Percentiles rank a stretch among this genome's conserved stretches.
These are phyloP conservation scores for Conomelus anceps DNA, from an alignment of 2,888 invertebrate species.

Conservation along the genomic window DNA sequence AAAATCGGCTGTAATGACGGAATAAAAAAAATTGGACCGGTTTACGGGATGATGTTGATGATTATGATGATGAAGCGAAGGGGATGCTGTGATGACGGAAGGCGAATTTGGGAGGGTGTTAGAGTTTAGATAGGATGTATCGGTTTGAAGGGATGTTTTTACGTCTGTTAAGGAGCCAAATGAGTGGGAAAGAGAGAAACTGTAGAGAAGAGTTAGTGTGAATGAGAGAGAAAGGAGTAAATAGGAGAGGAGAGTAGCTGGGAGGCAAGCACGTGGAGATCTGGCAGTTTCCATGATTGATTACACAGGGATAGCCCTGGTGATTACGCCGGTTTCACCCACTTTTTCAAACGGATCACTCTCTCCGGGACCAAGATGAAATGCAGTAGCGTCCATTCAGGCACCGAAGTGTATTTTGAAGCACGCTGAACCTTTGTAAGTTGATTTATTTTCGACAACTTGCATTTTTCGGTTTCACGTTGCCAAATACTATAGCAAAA, in stretches of 20 bases:
- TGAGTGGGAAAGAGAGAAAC: background rate
- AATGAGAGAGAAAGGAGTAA: background rate
- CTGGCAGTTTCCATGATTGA: conserved; percentile 12
- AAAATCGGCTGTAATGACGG: background rate
- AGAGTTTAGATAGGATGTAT: background rate
- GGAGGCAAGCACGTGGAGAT: conserved; percentile 1
- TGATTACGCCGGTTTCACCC: conserved; percentile 5
- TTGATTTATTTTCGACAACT: background rate
- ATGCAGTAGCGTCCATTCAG: background rate
- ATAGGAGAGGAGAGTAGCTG: background rate
- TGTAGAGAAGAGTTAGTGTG: background rate
- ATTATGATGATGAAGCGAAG: background rate
- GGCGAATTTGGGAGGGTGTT: background rate
- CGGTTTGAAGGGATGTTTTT: background rate
- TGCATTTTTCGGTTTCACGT: background rate
- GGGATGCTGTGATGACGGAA: background rate
- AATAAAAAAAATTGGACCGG: background rate
- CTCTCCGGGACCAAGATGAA: background rate
- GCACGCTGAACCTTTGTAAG: background rate
- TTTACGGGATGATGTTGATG: background rate
- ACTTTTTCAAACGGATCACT: background rate
- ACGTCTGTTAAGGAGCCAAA: background rate
- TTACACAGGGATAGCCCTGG: conserved; percentile 4
- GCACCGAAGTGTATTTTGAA: background rate
- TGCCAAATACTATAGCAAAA: background rate